phyloP scores from a whole-genome alignment of 2,888 invertebrate genomes.

The Hyposoter dolosus region DNA sequence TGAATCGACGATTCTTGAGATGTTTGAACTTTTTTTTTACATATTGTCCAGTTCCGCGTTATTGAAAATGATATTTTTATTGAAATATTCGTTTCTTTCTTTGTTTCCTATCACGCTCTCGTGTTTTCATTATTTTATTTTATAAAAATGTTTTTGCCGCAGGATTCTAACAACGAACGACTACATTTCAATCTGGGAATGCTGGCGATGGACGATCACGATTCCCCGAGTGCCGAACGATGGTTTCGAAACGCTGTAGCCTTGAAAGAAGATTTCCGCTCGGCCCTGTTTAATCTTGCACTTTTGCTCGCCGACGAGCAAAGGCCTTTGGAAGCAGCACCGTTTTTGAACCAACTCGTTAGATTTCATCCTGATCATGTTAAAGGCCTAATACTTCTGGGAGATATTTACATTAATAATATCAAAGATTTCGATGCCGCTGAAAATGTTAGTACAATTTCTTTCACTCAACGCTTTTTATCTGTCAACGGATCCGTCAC shows the following conservation, averaged over 20 bases:
- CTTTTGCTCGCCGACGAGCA: conserved; percentile 95
- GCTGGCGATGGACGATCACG: conserved; percentile 98
- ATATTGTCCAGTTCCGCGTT: background rate
- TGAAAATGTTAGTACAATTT: conserved; percentile 90
- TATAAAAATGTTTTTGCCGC: conserved; percentile 41
- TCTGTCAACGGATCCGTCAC: no score
- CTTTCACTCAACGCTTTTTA: background rate
- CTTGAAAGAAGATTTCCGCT: conserved; percentile 95
- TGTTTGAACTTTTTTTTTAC: background rate
- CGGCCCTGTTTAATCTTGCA: conserved; percentile 97
- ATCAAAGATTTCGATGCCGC: conserved; percentile 97
- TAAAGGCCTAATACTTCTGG: conserved; percentile 96
- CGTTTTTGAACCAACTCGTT: conserved; percentile 95
- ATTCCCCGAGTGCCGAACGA: conserved; percentile 94
- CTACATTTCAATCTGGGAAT: conserved; percentile 98
- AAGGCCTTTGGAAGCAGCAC: conserved; percentile 95
- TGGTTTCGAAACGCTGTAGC: conserved; percentile 96
- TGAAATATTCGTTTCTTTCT: background rate
- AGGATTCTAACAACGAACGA: conserved; percentile 92
- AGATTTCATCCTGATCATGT: conserved; percentile 96
- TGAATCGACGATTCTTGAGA: background rate
- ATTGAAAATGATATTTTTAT: background rate
- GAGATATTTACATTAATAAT: conserved; percentile 98
- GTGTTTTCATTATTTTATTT: background rate
- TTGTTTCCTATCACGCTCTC: background rate